Base-by-base conservation (phyloP, 2,797 vertebrate genomes). In the Gallinago stenura region DNA sequence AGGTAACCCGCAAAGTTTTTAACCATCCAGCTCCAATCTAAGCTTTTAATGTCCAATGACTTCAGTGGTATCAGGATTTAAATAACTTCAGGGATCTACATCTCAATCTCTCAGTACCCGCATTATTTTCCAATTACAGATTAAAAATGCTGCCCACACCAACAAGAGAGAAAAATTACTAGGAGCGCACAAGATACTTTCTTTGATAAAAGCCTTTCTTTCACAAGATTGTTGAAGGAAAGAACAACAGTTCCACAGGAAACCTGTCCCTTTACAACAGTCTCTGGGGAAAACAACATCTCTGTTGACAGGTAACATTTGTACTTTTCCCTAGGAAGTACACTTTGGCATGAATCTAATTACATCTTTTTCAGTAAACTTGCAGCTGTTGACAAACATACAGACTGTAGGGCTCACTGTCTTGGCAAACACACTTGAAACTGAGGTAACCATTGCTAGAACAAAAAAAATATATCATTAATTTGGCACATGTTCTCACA, bases 141-240 rank as follows among this genome's bases (percentile, higher is more conserved):
- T 65, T 58, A 68, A 46, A 37, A 72, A 57, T 31, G 21, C 28
- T 45, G 19, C 5, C 1, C 3, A 83, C 68, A 37, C 9, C 2
- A 3, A n/a, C 9, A 39, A 68, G 21, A 64, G 20, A 43, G 10
- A 71, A 76, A 75, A 87, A 48, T 72, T 81, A 24, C 43, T 39
- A 35, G 2, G 41, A 7, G 16, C 0, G 5, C 10, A 51, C 4
- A 28, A 3, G 30, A 33, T 15, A 24, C 3, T 61, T 71, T 6
- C 26, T 77, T 65, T 39, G 6, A 39, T 39, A 56, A 60, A 79
- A 65, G 7, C 1, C n/a, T 6, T 26, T 72, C 45, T 21, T 4
- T 0, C 7, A 14, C 5, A 4, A 30, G 10, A 15, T 28, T 77
- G 33, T 31, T 45, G 58, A 25, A 82, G 0, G 1, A 60, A 82